phyloP scores from a whole-genome alignment of 2,797 vertebrate genomes.

The Liasis olivaceus region DNA sequence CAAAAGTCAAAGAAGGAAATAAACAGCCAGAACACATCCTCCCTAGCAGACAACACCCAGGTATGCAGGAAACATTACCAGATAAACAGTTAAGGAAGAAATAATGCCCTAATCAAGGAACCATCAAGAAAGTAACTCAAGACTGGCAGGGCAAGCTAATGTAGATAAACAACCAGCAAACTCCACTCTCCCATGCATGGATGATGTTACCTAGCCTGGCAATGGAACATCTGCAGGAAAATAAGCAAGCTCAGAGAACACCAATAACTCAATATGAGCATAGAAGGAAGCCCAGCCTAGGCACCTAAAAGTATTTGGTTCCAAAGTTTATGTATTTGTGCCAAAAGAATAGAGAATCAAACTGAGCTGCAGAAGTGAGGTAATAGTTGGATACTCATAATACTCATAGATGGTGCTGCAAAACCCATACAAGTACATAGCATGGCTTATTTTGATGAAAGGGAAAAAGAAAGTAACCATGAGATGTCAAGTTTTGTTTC shows the following conservation, averaged over 20 bases:
- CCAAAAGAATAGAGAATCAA: background rate
- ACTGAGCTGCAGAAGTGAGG: background rate
- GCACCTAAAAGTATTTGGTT: background rate
- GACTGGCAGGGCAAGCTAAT: background rate
- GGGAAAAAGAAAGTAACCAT: background rate
- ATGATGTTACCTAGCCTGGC: background rate
- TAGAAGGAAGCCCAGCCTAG: background rate
- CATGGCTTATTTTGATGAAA: background rate
- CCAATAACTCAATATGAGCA: background rate
- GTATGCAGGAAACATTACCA: background rate
- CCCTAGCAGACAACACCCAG: background rate
- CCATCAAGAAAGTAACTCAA: background rate
- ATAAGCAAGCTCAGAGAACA: background rate
- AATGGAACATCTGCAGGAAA: background rate
- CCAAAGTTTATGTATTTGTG: background rate
- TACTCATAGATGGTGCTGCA: background rate
- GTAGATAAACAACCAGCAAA: background rate
- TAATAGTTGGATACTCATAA: background rate
- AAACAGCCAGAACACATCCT: background rate
- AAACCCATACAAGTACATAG: background rate
- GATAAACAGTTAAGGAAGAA: background rate
- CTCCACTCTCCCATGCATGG: background rate
- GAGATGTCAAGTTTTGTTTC: background rate
- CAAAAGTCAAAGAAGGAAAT: background rate
- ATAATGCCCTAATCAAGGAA: background rate